Evolutionary conservation across 2,888 invertebrate species (phyloP).

Genomic region (Mythimna lalbum): DNA sequence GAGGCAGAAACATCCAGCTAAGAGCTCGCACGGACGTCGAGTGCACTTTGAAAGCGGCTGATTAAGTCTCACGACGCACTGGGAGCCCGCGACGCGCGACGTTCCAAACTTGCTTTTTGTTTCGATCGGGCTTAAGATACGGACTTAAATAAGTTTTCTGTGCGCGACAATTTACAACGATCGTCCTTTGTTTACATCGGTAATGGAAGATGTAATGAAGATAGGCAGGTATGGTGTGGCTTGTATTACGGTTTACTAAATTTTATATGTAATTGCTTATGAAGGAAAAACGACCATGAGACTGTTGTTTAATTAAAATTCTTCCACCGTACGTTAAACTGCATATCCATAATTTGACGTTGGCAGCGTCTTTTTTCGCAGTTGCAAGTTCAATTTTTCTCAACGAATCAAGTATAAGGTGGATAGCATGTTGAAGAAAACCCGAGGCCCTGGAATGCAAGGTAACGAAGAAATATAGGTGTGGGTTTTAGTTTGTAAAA

Average conservation of each 20-base stretch:
- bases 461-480: no score
- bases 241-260: conserved; percentile 33
- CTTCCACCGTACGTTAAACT: background rate
- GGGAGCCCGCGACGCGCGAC: conserved; percentile 36
- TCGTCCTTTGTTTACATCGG: conserved; percentile 42
- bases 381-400: background rate
- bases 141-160: conserved; percentile 48
- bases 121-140: conserved; percentile 53
- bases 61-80: conserved; percentile 74
- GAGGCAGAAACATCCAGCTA: conserved; percentile 70
- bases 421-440: background rate
- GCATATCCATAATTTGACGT: background rate
- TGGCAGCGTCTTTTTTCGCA: background rate
- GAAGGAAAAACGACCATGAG: conserved; percentile 15
- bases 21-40: conserved; percentile 75
- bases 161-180: conserved; percentile 29
- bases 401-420: background rate
- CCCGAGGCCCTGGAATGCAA: no score
- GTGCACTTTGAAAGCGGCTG: conserved; percentile 78
- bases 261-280: conserved; percentile 33
- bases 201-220: conserved; percentile 46
- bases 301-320: conserved; percentile 35
- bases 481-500: no score
- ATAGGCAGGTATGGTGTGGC: conserved; percentile 40
- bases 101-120: conserved; percentile 58